Percentiles rank a stretch among this genome's conserved stretches.
Evolutionary conservation across 2,113 vertebrate genomes (phyloP).

Genomic region (Vombatus ursinus): DNA sequence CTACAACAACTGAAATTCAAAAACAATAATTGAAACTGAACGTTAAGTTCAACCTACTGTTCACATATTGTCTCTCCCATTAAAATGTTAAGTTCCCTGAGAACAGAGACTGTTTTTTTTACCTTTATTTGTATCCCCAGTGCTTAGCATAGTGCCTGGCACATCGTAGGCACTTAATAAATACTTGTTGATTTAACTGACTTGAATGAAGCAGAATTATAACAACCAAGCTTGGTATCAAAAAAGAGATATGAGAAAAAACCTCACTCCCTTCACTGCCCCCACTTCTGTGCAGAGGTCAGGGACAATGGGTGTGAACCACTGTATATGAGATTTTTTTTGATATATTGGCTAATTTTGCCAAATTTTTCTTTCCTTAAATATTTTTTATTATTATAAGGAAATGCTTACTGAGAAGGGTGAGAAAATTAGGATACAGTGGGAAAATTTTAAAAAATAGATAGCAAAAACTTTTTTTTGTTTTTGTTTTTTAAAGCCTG

Average conservation of each 20-base stretch:
- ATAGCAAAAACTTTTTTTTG: too few species aligned
- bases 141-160: too few species aligned
- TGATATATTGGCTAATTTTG: background rate
- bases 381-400: background rate
- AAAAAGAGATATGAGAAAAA: background rate
- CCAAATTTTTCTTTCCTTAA: background rate
- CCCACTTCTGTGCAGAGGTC: background rate
- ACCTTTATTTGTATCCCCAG: background rate
- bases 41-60: background rate
- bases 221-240: background rate
- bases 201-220: background rate
- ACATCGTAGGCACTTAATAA: too few species aligned
- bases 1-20: background rate
- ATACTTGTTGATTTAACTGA: background rate
- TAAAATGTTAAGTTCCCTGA: background rate
- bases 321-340: background rate
- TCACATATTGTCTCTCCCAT: background rate
- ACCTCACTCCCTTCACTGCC: background rate
- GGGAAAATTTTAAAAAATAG: background rate
- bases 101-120: background rate
- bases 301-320: background rate
- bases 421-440: background rate
- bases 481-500: too few species aligned
- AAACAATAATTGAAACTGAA: background rate
- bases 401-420: background rate